These are phyloP conservation scores for Python bivittatus DNA, from an alignment of 2,113 vertebrate species.

Conservation along the genomic window DNA sequence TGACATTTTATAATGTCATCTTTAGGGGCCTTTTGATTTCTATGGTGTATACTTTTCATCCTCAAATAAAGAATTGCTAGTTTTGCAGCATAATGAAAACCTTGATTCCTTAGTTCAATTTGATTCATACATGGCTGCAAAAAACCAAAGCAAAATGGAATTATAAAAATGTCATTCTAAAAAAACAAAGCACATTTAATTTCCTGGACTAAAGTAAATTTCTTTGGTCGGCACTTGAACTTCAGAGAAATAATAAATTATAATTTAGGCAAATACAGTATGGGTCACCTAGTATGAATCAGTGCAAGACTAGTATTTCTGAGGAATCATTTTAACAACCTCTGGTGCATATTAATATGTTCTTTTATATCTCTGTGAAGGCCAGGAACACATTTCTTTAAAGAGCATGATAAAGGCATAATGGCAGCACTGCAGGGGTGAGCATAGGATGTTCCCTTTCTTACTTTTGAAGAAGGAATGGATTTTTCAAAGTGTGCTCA, in stretches of 20 bases:
- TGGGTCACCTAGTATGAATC: constrained; percentile 52
- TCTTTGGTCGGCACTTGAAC: constrained; percentile 1
- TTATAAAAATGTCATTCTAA: constrained; percentile 67
- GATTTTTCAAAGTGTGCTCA: neutral
- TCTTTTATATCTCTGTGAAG: neutral
- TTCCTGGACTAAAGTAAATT: constrained; percentile 57
- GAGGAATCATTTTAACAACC: neutral
- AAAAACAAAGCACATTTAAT: constrained; percentile 62
- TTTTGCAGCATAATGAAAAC: constrained; percentile 61
- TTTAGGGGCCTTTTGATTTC: constrained; percentile 54
- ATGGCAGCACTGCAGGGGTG: neutral
- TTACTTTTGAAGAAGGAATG: neutral
- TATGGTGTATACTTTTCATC: constrained; percentile 45
- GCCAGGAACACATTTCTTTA: neutral
- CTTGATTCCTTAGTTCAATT: constrained; percentile 62
- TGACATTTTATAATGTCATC: constrained; percentile 71
- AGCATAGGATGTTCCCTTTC: neutral
- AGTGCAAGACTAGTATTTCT: constrained; percentile 2
- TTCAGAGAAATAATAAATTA: constrained; percentile 55
- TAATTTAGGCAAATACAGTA: constrained; percentile 52
- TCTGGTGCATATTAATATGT: neutral
- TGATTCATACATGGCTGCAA: constrained; percentile 2
- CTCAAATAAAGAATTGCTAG: constrained; percentile 65
- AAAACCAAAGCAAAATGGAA: constrained; percentile 68
- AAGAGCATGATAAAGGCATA: neutral